Evolutionary conservation across 1,140 invertebrate species (phyloP), one percentile per base, ranked within the genome.

Genomic region (Drosophila ogumai): DNA sequence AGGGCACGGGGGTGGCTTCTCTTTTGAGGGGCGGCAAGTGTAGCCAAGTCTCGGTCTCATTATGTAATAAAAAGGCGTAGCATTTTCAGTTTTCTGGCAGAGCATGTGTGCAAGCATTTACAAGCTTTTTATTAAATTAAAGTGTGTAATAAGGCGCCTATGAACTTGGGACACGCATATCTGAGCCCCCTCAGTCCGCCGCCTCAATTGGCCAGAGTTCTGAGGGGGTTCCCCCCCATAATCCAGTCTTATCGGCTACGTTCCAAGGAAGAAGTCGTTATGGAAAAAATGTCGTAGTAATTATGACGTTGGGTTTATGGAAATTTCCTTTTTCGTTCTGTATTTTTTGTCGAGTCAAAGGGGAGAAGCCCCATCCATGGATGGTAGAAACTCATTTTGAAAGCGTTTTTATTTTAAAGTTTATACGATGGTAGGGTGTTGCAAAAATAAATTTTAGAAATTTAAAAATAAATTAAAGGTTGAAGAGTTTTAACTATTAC

Each of bases 61-160:
- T 87, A 87, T 74, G 80, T 88, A 87, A 88, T 88, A 88, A 84
- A 87, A 84, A 84, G 80, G 85, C 85, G 84, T 88, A 80, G 74
- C 81, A 25, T 60, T 72, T 74, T 74, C 61, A 50, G 65, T 58
- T 72, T 41, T 54, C 64, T 49, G n/a, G 40, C 22, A 52, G 64
- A 41, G 64, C 74, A 69, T 88, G 76, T 84, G 82, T 77, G 84
- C 64, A 88, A 61, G 76, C 82, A 87, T 80, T 87, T 87, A 87
- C 84, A 88, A 84, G 82, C 84, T 88, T 88, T 86, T 88, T 87
- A 87, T 87, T 87, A 88, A 87, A 87, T 87, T 88, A 87, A 87
- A 84, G 80, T 80, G 85, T 84, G 82, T 84, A 87, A 87, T 90
- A 87, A 71, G 84, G 84, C 82, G 82, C 84, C 82, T 73, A 80